Evolutionary conservation across 2,113 vertebrate species (phyloP), one percentile per base, ranked within the genome.

Genomic region (Pantherophis guttatus): DNA sequence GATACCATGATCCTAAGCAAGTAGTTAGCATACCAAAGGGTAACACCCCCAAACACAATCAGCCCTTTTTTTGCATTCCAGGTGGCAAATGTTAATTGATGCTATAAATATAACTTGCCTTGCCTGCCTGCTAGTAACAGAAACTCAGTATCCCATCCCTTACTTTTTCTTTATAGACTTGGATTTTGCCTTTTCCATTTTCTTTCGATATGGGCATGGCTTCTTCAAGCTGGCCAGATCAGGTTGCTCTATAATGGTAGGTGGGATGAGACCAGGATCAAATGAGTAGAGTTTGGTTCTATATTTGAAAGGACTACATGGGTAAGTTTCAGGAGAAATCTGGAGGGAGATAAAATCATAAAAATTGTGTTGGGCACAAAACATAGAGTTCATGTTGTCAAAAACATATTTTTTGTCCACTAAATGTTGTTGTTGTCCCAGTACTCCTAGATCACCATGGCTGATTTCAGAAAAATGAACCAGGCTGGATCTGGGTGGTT

Each of bases 111-210:
- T 87, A 48, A 81, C 48, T 75, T 57, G n/a, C n/a, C 26, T 44
- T 57, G 23, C 33, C 3, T 15, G 24, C 2, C 39, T 24, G 21
- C 17, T 86, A 53, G 58, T 85, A 5, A 26, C 39, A 39, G 26
- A 89, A 55, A 33, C 39, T 52, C 57, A 23, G 11, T 21, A 57
- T 90, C 8, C 13, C 21, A 8, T 70, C 6, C 48, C 91, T 94
- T 90, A 94, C 93, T 75, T 94, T 87, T 94, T 94, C 91, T 48
- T 94, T 29, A 39, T 8, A 39, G 52, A 6, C 88, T 92, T 89
- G 13, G 26, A 57, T 65, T 90, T 93, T 24, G 86, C 81, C 58
- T 58, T 90, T 54, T 65, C 81, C 39, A 92, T 29, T 89, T 92
- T 94, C 53, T 87, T 94, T 33, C 8, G 81, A 57, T 92, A 92